Evolutionary conservation across 2,888 invertebrate genomes (phyloP), one percentile per base, ranked within the genome.

Genomic region (Drosophila flavopinicola): DNA sequence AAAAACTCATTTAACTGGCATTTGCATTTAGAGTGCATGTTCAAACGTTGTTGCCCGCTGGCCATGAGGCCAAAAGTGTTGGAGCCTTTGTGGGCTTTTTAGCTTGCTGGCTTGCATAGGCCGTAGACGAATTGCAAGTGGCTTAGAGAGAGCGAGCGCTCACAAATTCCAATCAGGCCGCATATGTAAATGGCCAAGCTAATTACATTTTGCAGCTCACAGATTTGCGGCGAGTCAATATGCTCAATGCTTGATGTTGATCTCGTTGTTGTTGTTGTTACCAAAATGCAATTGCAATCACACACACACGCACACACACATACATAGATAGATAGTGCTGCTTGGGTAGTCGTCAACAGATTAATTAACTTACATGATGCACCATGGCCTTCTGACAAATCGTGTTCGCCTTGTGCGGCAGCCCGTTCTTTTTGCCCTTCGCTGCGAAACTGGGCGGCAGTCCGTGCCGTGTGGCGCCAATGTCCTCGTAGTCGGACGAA

Each of bases 401-500:
- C 59, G 90, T 90, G 67, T 90, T 90, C 75, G 90, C 90, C 89
- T 91, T 91, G 84, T 90, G 91, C 33, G 89, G 86, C 66, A 90
- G 69, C 47, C 90, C 89, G 54, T 90, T 91, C 88, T 91, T 91
- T 89, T 91, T 91, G 70, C 83, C 88, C 75, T 90, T 91, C 39
- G 89, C 88, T 7, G 71, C 78, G 63, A 88, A 80, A 63, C 88
- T 89, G 23, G 88, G 86, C 66, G 90, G 88, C 49, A 90, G 76
- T 37, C 90, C 90, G 53, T 79, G 79, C 45, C 91, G 86, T 56
- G 91, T 89, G 85, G 93, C 92, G 76, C 94, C 93, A 85, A 94
- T 94, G 88, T 94, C 94, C 91, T 94, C 94, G 90, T 94, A 94
- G 91, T 94, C 94, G 74, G 94, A 94, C 89, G 94, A 94, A 72